Evolutionary conservation across 2,797 vertebrate species (phyloP).

Genomic region (Gymnothorax reevesii): DNA sequence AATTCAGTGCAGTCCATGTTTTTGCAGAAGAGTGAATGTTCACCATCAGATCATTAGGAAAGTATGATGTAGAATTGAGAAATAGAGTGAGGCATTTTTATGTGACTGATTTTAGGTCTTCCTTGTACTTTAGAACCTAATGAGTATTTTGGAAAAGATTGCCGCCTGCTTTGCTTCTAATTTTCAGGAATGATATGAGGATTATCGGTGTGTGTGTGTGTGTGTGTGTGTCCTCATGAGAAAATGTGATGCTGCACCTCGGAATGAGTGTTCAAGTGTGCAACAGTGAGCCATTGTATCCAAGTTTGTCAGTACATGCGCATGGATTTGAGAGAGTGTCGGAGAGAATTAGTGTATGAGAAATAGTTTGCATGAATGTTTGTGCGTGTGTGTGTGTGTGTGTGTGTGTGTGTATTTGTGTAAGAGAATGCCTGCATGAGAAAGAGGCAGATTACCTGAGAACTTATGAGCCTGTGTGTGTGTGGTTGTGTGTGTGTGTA

Average conservation of each 20-base stretch:
- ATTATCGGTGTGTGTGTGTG: background rate
- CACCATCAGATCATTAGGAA: background rate
- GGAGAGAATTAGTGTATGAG: too few relatives aligned
- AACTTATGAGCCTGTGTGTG: background rate
- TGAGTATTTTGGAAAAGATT: background rate
- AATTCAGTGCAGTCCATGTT: background rate
- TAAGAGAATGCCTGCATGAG: background rate
- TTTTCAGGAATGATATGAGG: background rate
- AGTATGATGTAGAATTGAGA: background rate
- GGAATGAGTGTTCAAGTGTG: too few relatives aligned
- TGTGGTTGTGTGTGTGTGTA: background rate
- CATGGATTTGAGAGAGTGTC: too few relatives aligned
- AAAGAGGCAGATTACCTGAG: too few relatives aligned
- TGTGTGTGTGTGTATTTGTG: background rate
- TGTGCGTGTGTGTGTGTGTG: background rate
- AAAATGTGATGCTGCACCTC: too few relatives aligned
- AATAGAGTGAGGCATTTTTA: background rate
- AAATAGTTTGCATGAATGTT: background rate
- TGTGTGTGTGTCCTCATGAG: background rate
- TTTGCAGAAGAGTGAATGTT: background rate
- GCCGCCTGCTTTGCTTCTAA: background rate
- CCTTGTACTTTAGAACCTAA: background rate
- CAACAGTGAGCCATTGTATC: background rate
- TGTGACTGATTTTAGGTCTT: background rate
- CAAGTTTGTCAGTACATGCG: too few relatives aligned